phyloP scores from a whole-genome alignment of 2,113 vertebrate species.

The Labeo rohita region DNA sequence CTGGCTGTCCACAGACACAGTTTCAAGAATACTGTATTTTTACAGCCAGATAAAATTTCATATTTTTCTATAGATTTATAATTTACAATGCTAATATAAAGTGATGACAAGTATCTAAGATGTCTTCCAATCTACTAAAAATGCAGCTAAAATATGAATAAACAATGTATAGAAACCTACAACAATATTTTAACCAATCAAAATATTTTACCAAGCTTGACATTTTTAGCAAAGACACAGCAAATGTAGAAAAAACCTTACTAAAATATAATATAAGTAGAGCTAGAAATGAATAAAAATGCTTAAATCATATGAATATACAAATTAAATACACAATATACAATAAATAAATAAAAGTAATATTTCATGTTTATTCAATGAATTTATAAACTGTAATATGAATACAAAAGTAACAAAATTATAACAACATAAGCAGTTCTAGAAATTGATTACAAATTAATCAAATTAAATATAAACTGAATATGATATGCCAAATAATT shows the following conservation, averaged over 20 bases:
- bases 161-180: not conserved
- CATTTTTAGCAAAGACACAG: not conserved
- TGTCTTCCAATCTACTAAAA: not conserved
- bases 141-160: constrained; percentile 1
- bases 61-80: not conserved
- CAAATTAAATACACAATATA: not conserved
- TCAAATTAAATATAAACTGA: not conserved
- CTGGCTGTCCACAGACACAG: not conserved
- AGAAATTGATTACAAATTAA: not conserved
- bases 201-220: not conserved
- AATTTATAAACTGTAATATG: no score
- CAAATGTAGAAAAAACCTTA: not conserved
- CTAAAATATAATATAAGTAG: no score
- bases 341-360: not conserved
- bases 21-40: not conserved
- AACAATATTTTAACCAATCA: not conserved
- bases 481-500: not conserved
- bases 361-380: no score
- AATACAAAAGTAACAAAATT: not conserved
- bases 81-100: not conserved
- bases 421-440: not conserved
- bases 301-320: no score
- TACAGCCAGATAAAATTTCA: not conserved
- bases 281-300: no score
- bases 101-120: not conserved